These are phyloP conservation scores for Campaea margaritaria DNA, from an alignment of 2,888 invertebrate species.

Conservation along the genomic window DNA sequence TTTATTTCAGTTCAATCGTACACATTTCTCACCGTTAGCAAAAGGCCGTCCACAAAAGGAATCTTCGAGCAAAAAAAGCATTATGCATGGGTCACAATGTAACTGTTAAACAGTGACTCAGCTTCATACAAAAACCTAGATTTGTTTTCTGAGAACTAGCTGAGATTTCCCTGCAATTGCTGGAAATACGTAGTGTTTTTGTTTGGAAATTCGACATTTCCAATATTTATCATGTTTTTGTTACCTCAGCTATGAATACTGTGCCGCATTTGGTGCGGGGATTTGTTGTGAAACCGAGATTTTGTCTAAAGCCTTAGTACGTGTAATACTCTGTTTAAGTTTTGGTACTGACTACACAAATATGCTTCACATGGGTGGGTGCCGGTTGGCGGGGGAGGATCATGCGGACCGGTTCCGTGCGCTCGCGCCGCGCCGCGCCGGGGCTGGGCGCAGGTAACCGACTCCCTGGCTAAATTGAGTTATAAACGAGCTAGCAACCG, in stretches of 20 bases:
- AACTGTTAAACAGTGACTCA: conserved; percentile 12
- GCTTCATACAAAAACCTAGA: conserved; percentile 2
- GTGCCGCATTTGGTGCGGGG: too few relatives aligned
- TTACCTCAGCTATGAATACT: too few relatives aligned
- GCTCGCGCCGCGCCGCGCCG: conserved; percentile 39
- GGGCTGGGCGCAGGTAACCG: conserved; percentile 81
- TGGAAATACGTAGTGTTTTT: too few relatives aligned
- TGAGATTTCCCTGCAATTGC: too few relatives aligned
- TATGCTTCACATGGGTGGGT: conserved; percentile 53
- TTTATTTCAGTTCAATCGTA: conserved; percentile 30
- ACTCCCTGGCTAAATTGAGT: conserved; percentile 78
- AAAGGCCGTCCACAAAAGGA: conserved; percentile 50
- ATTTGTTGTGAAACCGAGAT: too few relatives aligned
- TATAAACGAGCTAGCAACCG: conserved; percentile 75
- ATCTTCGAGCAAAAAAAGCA: conserved; percentile 69
- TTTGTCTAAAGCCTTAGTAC: too few relatives aligned
- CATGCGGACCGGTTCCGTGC: conserved; percentile 77
- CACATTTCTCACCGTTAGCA: conserved; percentile 50
- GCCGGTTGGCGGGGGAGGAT: conserved; percentile 59
- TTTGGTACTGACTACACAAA: conserved; percentile 9
- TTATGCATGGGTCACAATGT: conserved; percentile 46
- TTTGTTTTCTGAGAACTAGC: not conserved
- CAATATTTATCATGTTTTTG: too few relatives aligned
- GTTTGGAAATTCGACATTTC: too few relatives aligned
- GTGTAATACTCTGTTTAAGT: not conserved